phyloP scores from a whole-genome alignment of 1,140 invertebrate species.

The Venturia canescens region DNA sequence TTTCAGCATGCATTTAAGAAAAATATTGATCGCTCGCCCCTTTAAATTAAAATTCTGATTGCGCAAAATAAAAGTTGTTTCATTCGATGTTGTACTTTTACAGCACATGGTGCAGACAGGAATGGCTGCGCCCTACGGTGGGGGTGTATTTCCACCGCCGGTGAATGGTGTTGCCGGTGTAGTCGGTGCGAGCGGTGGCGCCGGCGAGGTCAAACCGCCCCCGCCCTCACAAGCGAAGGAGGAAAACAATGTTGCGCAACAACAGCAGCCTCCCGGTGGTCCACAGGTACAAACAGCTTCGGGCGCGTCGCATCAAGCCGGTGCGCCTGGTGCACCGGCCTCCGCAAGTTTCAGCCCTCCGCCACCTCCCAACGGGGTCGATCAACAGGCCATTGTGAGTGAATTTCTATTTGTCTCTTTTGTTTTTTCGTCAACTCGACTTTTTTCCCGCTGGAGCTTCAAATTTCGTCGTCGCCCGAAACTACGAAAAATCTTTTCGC shows the following conservation, averaged over 20 bases:
- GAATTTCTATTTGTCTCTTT: background rate
- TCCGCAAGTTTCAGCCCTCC: constrained; percentile 73
- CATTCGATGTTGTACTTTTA: constrained; percentile 74
- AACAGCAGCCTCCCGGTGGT: constrained; percentile 68
- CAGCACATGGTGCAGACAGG: constrained; percentile 97
- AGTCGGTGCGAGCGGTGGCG: constrained; percentile 74
- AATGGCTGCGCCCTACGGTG: constrained; percentile 90
- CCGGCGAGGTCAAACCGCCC: constrained; percentile 72
- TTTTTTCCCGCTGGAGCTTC: too few species aligned
- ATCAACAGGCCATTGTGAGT: constrained; percentile 74
- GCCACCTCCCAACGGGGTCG: constrained; percentile 73
- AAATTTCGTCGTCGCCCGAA: too few species aligned
- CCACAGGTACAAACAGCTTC: constrained; percentile 67
- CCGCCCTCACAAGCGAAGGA: constrained; percentile 70
- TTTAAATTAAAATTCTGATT: too few species aligned
- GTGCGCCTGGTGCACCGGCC: constrained; percentile 67
- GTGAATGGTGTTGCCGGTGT: constrained; percentile 83
- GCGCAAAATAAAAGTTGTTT: constrained; percentile 4
- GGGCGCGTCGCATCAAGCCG: constrained; percentile 65
- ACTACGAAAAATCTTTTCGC: too few species aligned
- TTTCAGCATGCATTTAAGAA: too few species aligned
- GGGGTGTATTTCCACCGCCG: constrained; percentile 85
- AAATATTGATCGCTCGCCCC: too few species aligned
- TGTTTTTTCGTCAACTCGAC: background rate
- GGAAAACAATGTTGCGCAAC: constrained; percentile 66